Evolutionary conservation across 2,888 invertebrate species (phyloP), one percentile per base, ranked within the genome.

Genomic region (Spisula solida): DNA sequence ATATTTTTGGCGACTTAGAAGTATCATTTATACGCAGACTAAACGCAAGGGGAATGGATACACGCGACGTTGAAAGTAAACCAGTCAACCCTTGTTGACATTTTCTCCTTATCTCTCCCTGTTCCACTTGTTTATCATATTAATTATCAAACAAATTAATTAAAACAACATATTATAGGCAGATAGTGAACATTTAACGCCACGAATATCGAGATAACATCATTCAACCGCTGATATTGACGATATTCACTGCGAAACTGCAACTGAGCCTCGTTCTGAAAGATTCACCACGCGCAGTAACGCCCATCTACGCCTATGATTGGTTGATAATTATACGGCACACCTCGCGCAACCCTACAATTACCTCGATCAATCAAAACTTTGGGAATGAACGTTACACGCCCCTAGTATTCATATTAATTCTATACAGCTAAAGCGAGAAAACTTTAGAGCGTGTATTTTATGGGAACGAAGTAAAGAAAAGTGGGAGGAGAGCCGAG

Each of bases 221-320:
- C 51, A 18, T 20, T 6, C n/a, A 47, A 47, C 34, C 82, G 66
- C 82, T 48, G 34, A 31, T 41, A 83, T 75, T 75, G 70, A 25
- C 48, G 55, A 48, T 70, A 83, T 83, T 83, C 25, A 75, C 75
- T 48, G 75, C 51, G 75, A 31, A 75, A 60, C 75, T 25, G 16
- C 41, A 41, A 79, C 48, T 34, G 70, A 82, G 84, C 82, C 86
- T 88, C 84, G 80, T 80, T 88, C 56, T 86, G 84, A 82, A 78
- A 48, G 82, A 79, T 56, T 82, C 66, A 85, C 86, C 89, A 88
- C 89, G 75, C 84, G 83, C 87, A 31, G 86, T 48, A 79, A 90
- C 90, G 85, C 90, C 92, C 83, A 55, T 60, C 87, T 84, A 87
- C 92, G 92, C 92, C 92, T 92, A 84, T 70, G 89, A 92, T 92